Percentiles rank a stretch among this genome's conserved stretches.
These are phyloP conservation scores for Phylloscopus trochilus DNA, from an alignment of 2,113 vertebrate genomes.

Conservation along the genomic window DNA sequence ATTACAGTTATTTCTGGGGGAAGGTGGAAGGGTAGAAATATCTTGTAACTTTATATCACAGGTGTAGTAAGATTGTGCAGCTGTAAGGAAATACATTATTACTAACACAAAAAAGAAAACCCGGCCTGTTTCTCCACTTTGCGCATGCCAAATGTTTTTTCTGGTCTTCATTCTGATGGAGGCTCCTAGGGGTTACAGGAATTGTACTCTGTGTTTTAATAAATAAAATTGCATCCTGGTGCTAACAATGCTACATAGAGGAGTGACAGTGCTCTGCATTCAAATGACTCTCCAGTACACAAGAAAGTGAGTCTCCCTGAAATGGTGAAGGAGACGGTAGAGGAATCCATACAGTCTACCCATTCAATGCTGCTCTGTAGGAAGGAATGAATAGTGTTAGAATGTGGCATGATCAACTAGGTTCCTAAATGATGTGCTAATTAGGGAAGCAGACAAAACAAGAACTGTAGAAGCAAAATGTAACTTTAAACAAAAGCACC, in stretches of 20 bases:
- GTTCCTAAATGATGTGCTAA: neutral
- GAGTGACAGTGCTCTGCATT: neutral
- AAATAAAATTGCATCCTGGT: neutral
- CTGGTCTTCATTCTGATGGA: neutral
- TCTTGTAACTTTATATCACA: too few relatives aligned
- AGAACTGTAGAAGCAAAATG: neutral
- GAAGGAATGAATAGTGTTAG: neutral
- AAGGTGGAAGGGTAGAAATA: neutral
- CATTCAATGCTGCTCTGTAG: neutral
- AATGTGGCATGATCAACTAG: neutral
- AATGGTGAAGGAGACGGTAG: neutral
- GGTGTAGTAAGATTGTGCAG: neutral
- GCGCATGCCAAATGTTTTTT: neutral
- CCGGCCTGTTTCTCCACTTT: neutral
- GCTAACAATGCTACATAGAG: neutral
- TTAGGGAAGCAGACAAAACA: neutral
- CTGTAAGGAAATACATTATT: neutral
- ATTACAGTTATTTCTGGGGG: neutral
- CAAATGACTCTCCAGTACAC: neutral
- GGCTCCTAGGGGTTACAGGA: neutral
- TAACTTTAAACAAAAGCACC: neutral
- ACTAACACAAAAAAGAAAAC: neutral
- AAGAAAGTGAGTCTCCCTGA: neutral
- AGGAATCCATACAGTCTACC: neutral
- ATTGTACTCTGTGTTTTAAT: neutral